These are phyloP conservation scores for Trinorchestia longiramus DNA, from an alignment of 1,140 invertebrate genomes.

Conservation along the genomic window DNA sequence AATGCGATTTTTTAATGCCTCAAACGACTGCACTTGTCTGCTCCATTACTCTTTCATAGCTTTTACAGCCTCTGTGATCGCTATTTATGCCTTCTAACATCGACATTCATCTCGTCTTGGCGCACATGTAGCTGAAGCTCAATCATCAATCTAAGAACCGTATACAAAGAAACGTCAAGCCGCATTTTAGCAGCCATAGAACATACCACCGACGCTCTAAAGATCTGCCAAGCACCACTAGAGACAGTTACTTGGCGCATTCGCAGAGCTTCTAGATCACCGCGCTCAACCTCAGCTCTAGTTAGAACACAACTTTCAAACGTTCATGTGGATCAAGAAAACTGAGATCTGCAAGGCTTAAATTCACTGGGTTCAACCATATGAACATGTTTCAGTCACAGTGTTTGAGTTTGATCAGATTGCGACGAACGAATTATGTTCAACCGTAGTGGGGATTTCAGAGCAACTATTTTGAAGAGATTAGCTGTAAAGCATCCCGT, in stretches of 20 bases:
- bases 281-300: background rate
- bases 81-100: background rate
- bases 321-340: background rate
- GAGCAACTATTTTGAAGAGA: background rate
- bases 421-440: background rate
- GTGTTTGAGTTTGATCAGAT: background rate
- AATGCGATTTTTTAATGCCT: background rate
- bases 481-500: background rate
- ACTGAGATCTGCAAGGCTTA: background rate
- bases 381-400: background rate
- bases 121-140: background rate
- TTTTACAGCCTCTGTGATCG: background rate
- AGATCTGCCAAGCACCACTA: conserved; percentile 42
- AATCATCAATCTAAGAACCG: conserved; percentile 22
- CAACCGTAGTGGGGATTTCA: background rate
- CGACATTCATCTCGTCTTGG: background rate
- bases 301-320: background rate
- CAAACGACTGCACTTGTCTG: background rate
- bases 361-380: background rate
- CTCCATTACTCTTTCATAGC: background rate
- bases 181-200: conserved; percentile 36
- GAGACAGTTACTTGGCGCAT: conserved; percentile 39
- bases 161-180: conserved; percentile 46
- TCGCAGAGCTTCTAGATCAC: conserved; percentile 46
- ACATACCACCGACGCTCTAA: conserved; percentile 18